phyloP scores from a whole-genome alignment of 2,888 invertebrate species.

The Pasiphila rectangulata region DNA sequence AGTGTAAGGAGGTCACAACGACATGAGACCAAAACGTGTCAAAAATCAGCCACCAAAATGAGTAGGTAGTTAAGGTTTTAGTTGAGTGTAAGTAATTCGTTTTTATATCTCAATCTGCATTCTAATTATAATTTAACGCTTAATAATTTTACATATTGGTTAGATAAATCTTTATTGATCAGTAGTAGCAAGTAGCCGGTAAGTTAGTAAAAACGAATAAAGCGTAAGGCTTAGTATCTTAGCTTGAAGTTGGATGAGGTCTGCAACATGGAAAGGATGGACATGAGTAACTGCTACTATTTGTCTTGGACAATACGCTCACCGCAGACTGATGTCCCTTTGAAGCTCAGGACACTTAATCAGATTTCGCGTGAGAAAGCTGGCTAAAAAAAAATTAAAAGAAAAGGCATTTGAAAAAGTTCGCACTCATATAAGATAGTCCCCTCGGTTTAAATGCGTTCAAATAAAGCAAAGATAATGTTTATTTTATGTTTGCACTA shows the following conservation, averaged over 20 bases:
- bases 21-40: too few species aligned
- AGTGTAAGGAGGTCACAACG: too few species aligned
- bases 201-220: too few species aligned
- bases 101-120: too few species aligned
- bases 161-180: too few species aligned
- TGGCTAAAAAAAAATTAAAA: conserved; percentile 5
- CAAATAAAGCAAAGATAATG: conserved; percentile 25
- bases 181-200: too few species aligned
- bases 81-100: too few species aligned
- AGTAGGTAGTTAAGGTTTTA: too few species aligned
- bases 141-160: too few species aligned
- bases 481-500: conserved; percentile 30
- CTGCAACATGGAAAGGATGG: conserved; percentile 28
- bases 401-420: conserved; percentile 6
- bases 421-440: conserved; percentile 1
- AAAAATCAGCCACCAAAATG: too few species aligned
- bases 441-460: conserved; percentile 4
- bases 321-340: conserved; percentile 36
- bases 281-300: conserved; percentile 32
- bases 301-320: conserved; percentile 36
- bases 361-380: conserved; percentile 37
- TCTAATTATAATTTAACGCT: too few species aligned
- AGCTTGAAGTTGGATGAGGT: conserved; percentile 12
- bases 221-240: too few species aligned
- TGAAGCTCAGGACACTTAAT: conserved; percentile 36